Conservation (phyloP, 2,113 vertebrate genomes). For the Strix uralensis region DNA sequence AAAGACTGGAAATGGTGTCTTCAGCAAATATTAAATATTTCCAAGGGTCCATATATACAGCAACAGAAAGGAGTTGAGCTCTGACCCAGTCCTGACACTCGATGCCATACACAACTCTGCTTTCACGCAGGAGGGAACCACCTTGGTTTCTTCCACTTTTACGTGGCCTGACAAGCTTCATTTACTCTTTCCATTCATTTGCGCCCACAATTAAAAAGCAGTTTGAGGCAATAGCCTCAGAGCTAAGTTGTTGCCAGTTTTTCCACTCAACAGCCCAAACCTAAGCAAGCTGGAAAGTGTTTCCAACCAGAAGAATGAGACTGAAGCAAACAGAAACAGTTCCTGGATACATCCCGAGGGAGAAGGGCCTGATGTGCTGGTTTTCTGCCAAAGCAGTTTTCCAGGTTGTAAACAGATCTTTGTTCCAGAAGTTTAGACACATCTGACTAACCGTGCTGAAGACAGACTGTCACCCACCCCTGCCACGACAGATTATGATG, state of each 20-base stretch:
- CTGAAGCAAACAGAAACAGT: not conserved
- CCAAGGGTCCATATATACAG: not conserved
- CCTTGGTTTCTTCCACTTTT: not conserved
- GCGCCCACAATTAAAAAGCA: not conserved
- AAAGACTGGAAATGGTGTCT: not conserved
- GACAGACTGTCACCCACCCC: not conserved
- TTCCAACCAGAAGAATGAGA: not conserved
- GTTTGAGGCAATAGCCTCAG: not conserved
- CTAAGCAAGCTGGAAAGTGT: not conserved
- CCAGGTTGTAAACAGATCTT: conserved; percentile 10
- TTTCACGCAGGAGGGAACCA: not conserved
- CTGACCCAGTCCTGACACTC: not conserved
- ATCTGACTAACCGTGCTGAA: not conserved
- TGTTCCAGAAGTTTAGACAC: not conserved
- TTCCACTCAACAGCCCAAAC: not conserved
- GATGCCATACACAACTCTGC: not conserved
- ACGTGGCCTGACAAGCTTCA: not conserved
- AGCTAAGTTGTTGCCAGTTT: not conserved
- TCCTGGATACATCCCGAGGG: not conserved
- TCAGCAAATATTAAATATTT: not conserved
- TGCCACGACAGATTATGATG: rapidly evolving
- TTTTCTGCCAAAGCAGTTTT: conserved; percentile 1
- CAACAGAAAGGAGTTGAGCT: not conserved
- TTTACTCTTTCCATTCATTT: not conserved
- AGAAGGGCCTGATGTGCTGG: not conserved